Evolutionary conservation across 2,888 invertebrate genomes (phyloP).

Genomic region (Rhamnusium bicolor): DNA sequence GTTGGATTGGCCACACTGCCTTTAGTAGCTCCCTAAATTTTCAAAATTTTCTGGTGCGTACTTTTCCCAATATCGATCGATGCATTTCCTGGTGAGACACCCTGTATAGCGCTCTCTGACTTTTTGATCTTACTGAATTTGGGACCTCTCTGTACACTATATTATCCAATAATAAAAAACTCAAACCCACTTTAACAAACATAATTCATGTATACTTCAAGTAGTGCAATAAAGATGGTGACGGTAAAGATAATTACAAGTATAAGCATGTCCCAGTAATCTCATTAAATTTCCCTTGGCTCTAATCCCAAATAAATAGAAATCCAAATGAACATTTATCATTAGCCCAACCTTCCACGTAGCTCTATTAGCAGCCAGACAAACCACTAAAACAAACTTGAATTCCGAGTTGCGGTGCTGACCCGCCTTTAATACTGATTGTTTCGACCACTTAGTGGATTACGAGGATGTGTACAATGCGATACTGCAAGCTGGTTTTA

Average conservation of each 20-base stretch:
- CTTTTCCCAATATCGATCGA: too few species aligned
- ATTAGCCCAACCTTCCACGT: constrained; percentile 39
- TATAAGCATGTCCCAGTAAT: constrained; percentile 39
- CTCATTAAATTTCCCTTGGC: constrained; percentile 37
- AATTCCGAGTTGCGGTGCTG: constrained; percentile 36
- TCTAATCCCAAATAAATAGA: constrained; percentile 45
- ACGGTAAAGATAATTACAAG: constrained; percentile 39
- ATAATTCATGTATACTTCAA: not conserved
- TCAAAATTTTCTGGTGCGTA: too few species aligned
- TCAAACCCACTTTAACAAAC: not conserved
- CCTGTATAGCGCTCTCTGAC: too few species aligned
- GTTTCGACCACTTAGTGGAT: constrained; percentile 54
- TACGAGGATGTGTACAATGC: constrained; percentile 37
- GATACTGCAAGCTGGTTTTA: constrained; percentile 26
- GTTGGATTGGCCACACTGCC: too few species aligned
- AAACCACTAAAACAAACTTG: constrained; percentile 31
- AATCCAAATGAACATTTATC: constrained; percentile 48
- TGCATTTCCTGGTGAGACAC: too few species aligned
- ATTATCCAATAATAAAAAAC: too few species aligned
- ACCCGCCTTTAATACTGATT: constrained; percentile 49
- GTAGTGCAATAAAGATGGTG: not conserved
- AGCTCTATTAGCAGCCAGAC: constrained; percentile 46
- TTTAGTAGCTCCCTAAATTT: too few species aligned
- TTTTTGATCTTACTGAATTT: too few species aligned
- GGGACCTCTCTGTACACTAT: too few species aligned